These are phyloP conservation scores for Acrocephalus scirpaceus DNA, from an alignment of 2,797 vertebrate species.

Conservation along the genomic window DNA sequence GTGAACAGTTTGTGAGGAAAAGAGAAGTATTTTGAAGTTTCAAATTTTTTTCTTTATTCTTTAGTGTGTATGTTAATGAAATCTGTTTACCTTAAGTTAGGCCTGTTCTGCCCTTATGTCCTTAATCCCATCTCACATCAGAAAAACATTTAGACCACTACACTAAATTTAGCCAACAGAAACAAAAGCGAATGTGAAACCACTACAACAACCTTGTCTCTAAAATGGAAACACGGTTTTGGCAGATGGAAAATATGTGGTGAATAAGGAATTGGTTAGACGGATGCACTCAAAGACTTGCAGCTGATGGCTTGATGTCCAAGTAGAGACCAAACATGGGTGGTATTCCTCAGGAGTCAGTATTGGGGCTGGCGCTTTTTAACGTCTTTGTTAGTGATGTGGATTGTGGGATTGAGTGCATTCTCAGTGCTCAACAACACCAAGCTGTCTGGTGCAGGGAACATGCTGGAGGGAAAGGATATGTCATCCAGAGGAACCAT, in stretches of 20 bases:
- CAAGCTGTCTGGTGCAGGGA: background rate
- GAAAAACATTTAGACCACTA: no score
- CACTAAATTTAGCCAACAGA: no score
- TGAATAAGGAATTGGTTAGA: background rate
- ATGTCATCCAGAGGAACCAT: background rate
- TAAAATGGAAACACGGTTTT: background rate
- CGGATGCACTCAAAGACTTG: background rate
- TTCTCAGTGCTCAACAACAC: background rate
- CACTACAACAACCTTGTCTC: background rate
- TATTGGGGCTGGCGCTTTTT: background rate
- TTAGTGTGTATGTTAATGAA: no score
- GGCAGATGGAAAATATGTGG: no score
- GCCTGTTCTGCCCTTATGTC: no score
- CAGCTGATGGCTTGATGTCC: background rate
- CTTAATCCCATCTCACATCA: no score
- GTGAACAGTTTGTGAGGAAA: no score
- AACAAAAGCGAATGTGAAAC: no score
- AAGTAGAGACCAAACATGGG: background rate
- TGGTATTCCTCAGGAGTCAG: background rate
- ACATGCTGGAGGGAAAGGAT: background rate
- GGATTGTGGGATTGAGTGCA: background rate
- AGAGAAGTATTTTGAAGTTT: no score
- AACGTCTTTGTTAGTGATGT: accelerated
- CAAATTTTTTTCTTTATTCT: no score
- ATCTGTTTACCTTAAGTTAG: no score